These are phyloP conservation scores for Polypedilum pembai DNA, from an alignment of 1,140 invertebrate species.

Conservation along the genomic window DNA sequence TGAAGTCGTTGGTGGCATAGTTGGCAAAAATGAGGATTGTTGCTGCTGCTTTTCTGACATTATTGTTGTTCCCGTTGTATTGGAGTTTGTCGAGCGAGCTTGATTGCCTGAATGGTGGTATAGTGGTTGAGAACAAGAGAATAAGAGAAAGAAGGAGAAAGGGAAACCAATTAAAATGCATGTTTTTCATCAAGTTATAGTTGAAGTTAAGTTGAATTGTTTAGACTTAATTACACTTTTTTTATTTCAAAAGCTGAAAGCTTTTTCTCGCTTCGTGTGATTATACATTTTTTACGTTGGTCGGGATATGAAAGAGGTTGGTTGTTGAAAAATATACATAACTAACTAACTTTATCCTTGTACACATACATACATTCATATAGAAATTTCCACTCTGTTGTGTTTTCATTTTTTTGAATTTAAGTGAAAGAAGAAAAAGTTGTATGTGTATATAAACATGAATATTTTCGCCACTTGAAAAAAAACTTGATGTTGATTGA, in stretches of 20 bases:
- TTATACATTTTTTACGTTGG: background rate
- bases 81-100: conserved; percentile 41
- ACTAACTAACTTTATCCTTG: conserved; percentile 20
- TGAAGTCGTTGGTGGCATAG: conserved; percentile 31
- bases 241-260: background rate
- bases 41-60: conserved; percentile 11
- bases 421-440: background rate
- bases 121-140: no score
- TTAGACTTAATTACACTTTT: conserved; percentile 16
- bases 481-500: conserved; percentile 19
- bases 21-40: conserved; percentile 34
- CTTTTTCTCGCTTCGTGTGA: background rate
- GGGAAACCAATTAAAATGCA: no score
- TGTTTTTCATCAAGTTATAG: no score
- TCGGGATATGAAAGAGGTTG: no score
- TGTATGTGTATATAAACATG: background rate
- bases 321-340: background rate
- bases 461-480: conserved; percentile 2
- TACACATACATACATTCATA: background rate
- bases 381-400: background rate
- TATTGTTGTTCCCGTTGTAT: conserved; percentile 31
- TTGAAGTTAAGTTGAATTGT: background rate
- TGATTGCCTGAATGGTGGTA: conserved; percentile 33
- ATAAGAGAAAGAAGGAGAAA: background rate
- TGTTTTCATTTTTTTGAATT: background rate